Evolutionary conservation across 2,113 vertebrate species (phyloP), one percentile per base, ranked within the genome.

Genomic region (Prunella himalayana): DNA sequence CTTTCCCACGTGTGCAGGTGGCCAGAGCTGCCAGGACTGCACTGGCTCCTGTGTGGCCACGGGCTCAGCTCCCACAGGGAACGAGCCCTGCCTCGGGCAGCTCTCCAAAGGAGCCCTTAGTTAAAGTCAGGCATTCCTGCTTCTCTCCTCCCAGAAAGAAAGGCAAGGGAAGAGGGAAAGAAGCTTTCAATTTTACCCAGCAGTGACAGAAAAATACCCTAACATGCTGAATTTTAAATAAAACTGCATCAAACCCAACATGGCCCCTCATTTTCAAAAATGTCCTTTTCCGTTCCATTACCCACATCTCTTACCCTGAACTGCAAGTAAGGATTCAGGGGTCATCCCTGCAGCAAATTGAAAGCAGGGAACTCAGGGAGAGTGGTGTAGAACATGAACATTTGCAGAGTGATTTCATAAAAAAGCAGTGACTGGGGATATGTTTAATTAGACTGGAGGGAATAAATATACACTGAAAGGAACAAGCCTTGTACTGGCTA

Each of bases 31-130:
- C 9, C 79, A 61, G 16, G 22, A 19, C 50, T 65, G 50, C 20
- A 30, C 3, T 0, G 10, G 79, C 0, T 3, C 19, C 47, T 45
- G 71, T 18, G 59, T 0, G 3, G 20, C 53, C 50, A 1, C 0
- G 4, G 60, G 50, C 51, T 85, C 21, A 5, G 68, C 30, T 57
- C 39, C 47, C 37, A 16, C 7, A 0, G 24, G 10, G 8, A 19
- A 44, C 2, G 15, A 66, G 60, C 42, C 63, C 44, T 22, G 61
- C 23, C 33, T 53, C 6, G 60, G 71, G 51, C 60, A 47, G 28
- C 37, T 78, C 82, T 44, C 56, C 72, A 57, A 69, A 63, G 50
- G 22, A 33, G 59, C 30, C 41, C 22, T 53, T 19, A 3, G 31
- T 12, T 70, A 35, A 60, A 80, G n/a, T 5, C 64, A 41, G 10